These are phyloP conservation scores for Saccostrea echinata DNA, from an alignment of 1,140 invertebrate genomes.

Conservation along the genomic window DNA sequence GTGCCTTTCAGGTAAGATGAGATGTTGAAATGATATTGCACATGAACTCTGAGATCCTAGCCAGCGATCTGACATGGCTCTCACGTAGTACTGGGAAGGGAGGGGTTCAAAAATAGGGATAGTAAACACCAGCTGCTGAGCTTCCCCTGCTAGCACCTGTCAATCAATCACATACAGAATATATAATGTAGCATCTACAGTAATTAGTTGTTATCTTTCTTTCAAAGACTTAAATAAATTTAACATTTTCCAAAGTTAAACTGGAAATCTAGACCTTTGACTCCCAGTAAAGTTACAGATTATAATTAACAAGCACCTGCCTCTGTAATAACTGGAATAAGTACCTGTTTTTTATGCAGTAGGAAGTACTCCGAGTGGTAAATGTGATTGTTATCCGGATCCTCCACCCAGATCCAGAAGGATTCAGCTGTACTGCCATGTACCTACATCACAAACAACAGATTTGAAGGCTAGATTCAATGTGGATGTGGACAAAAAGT, in stretches of 20 bases:
- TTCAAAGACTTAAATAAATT: no score
- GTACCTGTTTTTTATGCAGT: constrained; percentile 92
- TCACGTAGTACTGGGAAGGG: constrained; percentile 95
- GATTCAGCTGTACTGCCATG: constrained; percentile 93
- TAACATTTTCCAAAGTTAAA: no score
- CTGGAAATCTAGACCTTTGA: no score
- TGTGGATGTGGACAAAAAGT: no score
- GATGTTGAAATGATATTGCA: constrained; percentile 91
- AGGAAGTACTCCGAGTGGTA: constrained; percentile 97
- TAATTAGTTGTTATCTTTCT: no score
- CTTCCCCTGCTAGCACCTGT: constrained; percentile 85
- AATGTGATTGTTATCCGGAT: constrained; percentile 95
- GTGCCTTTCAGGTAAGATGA: constrained; percentile 95
- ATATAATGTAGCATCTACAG: no score
- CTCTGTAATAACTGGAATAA: no score
- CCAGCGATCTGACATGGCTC: constrained; percentile 94
- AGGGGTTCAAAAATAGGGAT: constrained; percentile 96
- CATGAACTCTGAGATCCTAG: constrained; percentile 88
- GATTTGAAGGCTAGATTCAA: no score
- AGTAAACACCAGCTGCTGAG: constrained; percentile 94
- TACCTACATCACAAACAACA: constrained; percentile 63
- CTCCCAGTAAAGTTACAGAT: no score
- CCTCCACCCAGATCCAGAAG: constrained; percentile 99
- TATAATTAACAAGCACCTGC: no score
- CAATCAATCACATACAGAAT: background rate